phyloP scores from a whole-genome alignment of 1,140 invertebrate genomes.

The Holotrichia oblita region DNA sequence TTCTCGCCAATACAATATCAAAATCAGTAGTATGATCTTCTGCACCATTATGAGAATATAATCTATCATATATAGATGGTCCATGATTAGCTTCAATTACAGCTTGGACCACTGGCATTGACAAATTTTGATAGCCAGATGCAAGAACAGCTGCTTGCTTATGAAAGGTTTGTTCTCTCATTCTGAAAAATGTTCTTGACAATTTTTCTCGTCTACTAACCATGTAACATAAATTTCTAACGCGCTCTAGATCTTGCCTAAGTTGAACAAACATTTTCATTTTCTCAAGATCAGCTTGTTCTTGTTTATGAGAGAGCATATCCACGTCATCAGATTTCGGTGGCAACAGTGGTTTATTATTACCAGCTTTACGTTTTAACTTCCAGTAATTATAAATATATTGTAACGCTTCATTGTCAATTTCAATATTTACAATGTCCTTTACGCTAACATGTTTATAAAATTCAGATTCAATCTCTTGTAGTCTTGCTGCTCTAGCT shows the following conservation, averaged over 20 bases:
- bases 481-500: slow-evolving; percentile 83
- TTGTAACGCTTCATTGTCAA: slow-evolving; percentile 83
- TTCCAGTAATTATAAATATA: slow-evolving; percentile 96
- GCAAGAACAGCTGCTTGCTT: slow-evolving; percentile 79
- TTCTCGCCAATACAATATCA: slow-evolving; percentile 74
- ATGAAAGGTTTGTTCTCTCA: slow-evolving; percentile 92
- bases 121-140: slow-evolving; percentile 64
- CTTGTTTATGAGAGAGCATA: slow-evolving; percentile 76
- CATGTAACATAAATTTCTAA: slow-evolving; percentile 97
- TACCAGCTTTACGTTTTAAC: slow-evolving; percentile 85
- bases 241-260: slow-evolving; percentile 92
- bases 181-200: slow-evolving; percentile 83
- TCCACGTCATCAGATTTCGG: slow-evolving; percentile 86
- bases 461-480: slow-evolving; percentile 94
- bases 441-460: slow-evolving; percentile 88
- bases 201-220: slow-evolving; percentile 93
- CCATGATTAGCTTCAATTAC: slow-evolving; percentile 89
- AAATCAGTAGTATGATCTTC: slow-evolving; percentile 75
- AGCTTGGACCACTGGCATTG: slow-evolving; percentile 72
- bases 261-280: slow-evolving; percentile 97
- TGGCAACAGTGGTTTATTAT: slow-evolving; percentile 88
- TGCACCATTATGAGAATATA: slow-evolving; percentile 79
- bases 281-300: slow-evolving; percentile 90
- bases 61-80: slow-evolving; percentile 85
- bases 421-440: slow-evolving; percentile 81